Evolutionary conservation across 2,797 vertebrate genomes (phyloP), one percentile per base, ranked within the genome.

Genomic region (Coranthus polyacanthus): DNA sequence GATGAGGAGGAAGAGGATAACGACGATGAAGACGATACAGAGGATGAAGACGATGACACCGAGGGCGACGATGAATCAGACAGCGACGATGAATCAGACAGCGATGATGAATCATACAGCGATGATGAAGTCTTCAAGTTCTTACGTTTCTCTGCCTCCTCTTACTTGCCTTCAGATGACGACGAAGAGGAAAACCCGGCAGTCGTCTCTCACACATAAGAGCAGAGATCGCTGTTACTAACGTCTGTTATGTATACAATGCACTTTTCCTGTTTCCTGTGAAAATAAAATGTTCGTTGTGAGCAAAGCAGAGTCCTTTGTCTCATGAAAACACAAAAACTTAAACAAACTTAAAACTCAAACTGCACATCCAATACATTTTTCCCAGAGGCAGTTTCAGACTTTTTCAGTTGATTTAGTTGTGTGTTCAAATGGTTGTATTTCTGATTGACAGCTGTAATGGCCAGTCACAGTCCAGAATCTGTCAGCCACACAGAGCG

Each of bases 21-120:
- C 0, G 52, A 67, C 8, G 51, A 62, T 24, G 32, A 37, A 13
- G 32, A 52, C 15, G 34, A 22, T 3, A 75, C 56, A 18, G 43
- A 44, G 12, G 76, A 87, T 22, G 79, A 60, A 10, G 78, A 88
- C 4, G 13, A 16, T n/a, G 52, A 60, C 7, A 32, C 22, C 0
- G 57, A 50, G 9, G 52, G 60, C 20, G 17, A 38, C 4, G 17
- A 38, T 3, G 29, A 53, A 2, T 71, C 56, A 18, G 42, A 41
- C 15, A 78, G 79, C 24, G 73, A 86, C 32, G 78, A 58, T 12
- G 78, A 89, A 4, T 77, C 72, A 5, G 51, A 53, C 16, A 20
- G 17, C 5, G 12, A 10, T 15, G 11, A 54, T 26, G 24, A 26
- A 26, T 26, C 24, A 3, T 26, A 3, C n/a, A n/a, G n/a, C n/a